These are phyloP conservation scores for Muraenolepis orangiensis DNA, from an alignment of 2,797 vertebrate genomes.

Conservation along the genomic window DNA sequence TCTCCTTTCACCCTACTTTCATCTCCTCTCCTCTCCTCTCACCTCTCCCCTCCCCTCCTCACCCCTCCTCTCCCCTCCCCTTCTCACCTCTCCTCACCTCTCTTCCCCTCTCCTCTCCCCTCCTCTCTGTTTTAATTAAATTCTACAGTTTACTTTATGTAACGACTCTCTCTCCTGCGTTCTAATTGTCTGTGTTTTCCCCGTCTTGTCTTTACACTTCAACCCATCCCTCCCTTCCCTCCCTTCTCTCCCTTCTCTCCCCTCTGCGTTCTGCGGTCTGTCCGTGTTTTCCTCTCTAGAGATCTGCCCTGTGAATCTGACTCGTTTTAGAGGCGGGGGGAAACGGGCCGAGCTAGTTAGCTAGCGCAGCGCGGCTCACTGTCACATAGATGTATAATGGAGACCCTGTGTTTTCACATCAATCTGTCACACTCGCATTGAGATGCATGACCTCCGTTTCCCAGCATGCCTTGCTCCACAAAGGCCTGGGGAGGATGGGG, in stretches of 20 bases:
- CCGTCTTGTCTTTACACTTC: not conserved
- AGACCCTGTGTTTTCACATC: slow-evolving; percentile 27
- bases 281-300: too few relatives aligned
- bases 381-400: slow-evolving; percentile 25
- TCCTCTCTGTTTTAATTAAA: not conserved
- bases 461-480: slow-evolving; percentile 16
- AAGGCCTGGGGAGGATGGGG: not conserved
- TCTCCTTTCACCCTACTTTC: not conserved
- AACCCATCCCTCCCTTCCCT: too few relatives aligned
- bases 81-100: too few relatives aligned
- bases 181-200: too few relatives aligned
- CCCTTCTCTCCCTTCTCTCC: too few relatives aligned
- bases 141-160: not conserved
- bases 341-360: too few relatives aligned
- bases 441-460: slow-evolving; percentile 30
- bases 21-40: not conserved
- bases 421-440: slow-evolving; percentile 26
- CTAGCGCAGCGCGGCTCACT: not conserved
- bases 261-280: too few relatives aligned
- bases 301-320: not conserved
- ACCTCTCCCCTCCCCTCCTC: not conserved
- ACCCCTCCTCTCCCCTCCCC: too few relatives aligned
- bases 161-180: not conserved
- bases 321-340: not conserved
- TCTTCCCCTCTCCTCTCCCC: too few relatives aligned